Evolutionary conservation across 1,140 invertebrate genomes (phyloP).

Genomic region (Pogonus chalceus): DNA sequence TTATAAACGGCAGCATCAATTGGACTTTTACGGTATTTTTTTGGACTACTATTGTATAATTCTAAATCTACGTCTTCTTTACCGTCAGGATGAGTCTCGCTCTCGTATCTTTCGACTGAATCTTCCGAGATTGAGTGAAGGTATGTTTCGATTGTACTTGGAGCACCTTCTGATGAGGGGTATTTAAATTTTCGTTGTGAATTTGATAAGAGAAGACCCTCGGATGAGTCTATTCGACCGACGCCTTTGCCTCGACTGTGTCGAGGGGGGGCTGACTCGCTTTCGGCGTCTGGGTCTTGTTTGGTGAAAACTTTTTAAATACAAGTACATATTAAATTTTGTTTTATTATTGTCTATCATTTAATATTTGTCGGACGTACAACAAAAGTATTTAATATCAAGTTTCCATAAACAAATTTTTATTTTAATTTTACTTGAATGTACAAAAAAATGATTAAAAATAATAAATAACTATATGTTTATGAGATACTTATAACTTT

Average conservation of each 20-base stretch:
- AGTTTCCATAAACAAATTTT: no score
- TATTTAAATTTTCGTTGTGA: not conserved
- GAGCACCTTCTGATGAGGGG: conserved; percentile 6
- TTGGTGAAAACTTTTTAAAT: conserved; percentile 25
- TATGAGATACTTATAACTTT: no score
- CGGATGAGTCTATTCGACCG: not conserved
- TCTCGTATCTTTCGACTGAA: conserved; percentile 1
- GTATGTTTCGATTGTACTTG: conserved; percentile 19
- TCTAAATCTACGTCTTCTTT: conserved; percentile 12
- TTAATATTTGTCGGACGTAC: no score
- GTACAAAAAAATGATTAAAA: no score
- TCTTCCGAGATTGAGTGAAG: conserved; percentile 12
- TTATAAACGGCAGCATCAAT: not conserved
- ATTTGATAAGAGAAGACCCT: not conserved
- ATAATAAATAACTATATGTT: no score
- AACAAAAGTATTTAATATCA: no score
- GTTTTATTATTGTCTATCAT: no score
- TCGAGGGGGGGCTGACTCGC: conserved; percentile 19
- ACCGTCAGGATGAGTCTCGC: not conserved
- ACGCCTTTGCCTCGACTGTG: not conserved
- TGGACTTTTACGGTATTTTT: conserved; percentile 1
- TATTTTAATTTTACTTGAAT: no score
- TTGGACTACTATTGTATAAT: conserved; percentile 10
- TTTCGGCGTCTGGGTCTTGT: conserved; percentile 25
- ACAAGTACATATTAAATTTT: no score